Base-by-base conservation (phyloP, 2,888 invertebrate genomes). In the Troides oblongomaculatus region DNA sequence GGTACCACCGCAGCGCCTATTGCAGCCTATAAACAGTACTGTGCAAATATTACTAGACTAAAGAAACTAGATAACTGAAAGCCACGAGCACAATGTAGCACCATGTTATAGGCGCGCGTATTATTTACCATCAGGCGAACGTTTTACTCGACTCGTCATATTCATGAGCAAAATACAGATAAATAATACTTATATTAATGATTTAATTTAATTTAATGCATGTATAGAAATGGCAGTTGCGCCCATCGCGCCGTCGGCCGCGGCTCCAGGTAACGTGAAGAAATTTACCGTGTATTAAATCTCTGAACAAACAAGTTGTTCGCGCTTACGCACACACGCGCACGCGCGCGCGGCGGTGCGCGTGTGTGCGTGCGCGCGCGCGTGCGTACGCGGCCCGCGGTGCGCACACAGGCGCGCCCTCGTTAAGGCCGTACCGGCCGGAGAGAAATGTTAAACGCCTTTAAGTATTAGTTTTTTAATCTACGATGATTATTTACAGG, bases 271-370 rank as follows among this genome's bases (percentile, higher is more conserved):
- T 90, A 91, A 88, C 91, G 87, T 84, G 88, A 86, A 90, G 91
- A 91, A 91, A 91, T 90, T 88, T 86, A 86, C 89, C 84, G 89
- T 81, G 91, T 87, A 92, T 92, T 92, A 92, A 92, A 92, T 91
- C 91, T 92, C 84, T 90, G 92, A 92, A 81, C 92, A 92, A 92
- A 92, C 92, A 92, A 91, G 86, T 91, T 92, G 92, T 90, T 91
- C 89, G 84, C 90, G 89, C 89, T 86, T 86, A 86, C 87, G 72
- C 87, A 81, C 88, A 82, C 83, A 75, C 68, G 23, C 30, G 71
- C 66, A 68, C 43, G 12, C 36, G 71, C 69, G 64, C 66, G 39
- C 67, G 60, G 21, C 72, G 17, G 69, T 71, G 64, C 10, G 7
- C 58, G 53, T 62, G 53, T 50, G 84, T 90, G 89, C 89, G 86